A percentile compares a stretch with the other conserved stretches of the same genome.
Evolutionary conservation across 2,113 vertebrate species (phyloP).

Genomic region (Rhadina sibilatrix): DNA sequence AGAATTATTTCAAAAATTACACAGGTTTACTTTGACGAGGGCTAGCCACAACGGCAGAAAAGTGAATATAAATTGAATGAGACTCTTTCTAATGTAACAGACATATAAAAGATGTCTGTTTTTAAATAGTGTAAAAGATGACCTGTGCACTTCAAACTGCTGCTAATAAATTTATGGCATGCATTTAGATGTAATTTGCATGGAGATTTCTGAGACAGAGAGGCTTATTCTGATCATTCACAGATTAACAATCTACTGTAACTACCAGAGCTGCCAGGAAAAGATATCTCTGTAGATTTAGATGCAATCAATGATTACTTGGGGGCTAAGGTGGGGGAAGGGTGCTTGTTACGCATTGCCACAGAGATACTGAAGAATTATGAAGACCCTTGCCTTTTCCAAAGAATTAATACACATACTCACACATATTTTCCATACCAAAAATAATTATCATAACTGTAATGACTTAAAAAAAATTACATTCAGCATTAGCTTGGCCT

Average conservation of each 20-base stretch:
- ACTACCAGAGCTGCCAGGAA: constrained; percentile 68
- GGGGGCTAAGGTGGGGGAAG: not conserved
- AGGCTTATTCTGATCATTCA: constrained; percentile 60
- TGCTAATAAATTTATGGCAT: constrained; percentile 65
- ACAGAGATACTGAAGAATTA: not conserved
- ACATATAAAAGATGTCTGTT: not conserved
- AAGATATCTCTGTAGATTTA: constrained; percentile 59
- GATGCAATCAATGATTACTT: constrained; percentile 48
- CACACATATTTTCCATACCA: not conserved
- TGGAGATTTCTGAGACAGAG: constrained; percentile 59
- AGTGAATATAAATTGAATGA: constrained; percentile 55
- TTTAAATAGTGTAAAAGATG: constrained; percentile 48
- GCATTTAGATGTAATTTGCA: constrained; percentile 69
- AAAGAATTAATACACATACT: not conserved
- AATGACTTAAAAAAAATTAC: not conserved
- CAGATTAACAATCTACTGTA: constrained; percentile 73
- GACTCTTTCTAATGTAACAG: constrained; percentile 45
- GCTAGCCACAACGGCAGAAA: constrained; percentile 15
- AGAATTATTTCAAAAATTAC: constrained; percentile 7
- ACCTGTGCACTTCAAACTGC: constrained; percentile 59
- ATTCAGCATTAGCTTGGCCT: not conserved
- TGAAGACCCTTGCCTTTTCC: not conserved
- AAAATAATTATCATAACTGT: not conserved
- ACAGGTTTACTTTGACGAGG: constrained; percentile 19
- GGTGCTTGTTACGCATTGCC: not conserved